Base-by-base conservation (phyloP, 2,797 vertebrate species). In the Delichon dasypus region DNA sequence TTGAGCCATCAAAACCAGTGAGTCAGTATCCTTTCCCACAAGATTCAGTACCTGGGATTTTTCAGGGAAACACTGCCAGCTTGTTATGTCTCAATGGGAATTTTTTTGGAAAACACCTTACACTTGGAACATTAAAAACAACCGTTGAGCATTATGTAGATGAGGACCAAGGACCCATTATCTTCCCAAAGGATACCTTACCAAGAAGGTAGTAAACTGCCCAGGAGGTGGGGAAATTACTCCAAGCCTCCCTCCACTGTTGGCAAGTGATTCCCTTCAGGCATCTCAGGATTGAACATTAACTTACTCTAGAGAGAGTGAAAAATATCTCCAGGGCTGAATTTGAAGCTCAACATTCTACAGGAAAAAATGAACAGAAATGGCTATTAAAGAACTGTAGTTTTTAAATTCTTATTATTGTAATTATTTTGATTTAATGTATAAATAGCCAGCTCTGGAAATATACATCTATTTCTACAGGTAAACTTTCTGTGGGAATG, bases 61-160 rank as follows among this genome's bases (percentile, higher is more conserved):
- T 96, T 95, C 90, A 94, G 86, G 77, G 61, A 90, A 94, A 85
- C 65, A 74, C 40, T 94, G 88, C 83, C 80, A 94, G 84, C 61
- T 91, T 77, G 57, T 94, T 95, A 80, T 72, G 84, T 45, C 57
- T 93, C 60, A 73, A 34, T 55, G 91, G 91, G 80, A 91, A 11
- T 79, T 83, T 79, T 89, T 95, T 94, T 91, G 95, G 95, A 96
- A 96, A 97, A 96, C 93, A 95, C 95, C 94, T 93, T 94, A 62
- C 71, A 74, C 93, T 96, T 93, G 65, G 71, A 86, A 85, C 77
- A 80, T 54, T 17, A 91, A 91, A 90, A 72, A 42, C 11, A 54
- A 42, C 74, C 2, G 3, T 36, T 67, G 68, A 90, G 22, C 67
- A 32, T 76, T 93, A 79, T 29, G 45, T 48, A 86, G 73, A 79